Evolutionary conservation across 1,140 invertebrate genomes (phyloP), one percentile per base, ranked within the genome.

Genomic region (Drosophila murphyi): DNA sequence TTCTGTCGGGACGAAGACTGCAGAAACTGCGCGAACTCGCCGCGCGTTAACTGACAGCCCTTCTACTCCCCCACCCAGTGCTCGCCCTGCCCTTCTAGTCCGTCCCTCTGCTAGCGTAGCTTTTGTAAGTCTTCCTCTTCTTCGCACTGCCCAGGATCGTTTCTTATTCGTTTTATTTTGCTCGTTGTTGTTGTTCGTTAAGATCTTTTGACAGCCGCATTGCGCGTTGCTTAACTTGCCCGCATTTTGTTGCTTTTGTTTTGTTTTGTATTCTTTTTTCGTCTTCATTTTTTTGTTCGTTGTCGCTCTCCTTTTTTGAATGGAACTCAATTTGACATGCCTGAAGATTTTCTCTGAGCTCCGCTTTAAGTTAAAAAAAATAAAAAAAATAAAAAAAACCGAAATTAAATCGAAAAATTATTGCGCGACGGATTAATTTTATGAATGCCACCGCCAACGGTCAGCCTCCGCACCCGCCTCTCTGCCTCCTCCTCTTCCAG

Each of bases 251-350:
- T 41, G 55, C 65, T 61, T 73, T 73, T 76, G 67, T 63, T 76
- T 77, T 72, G 52, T 67, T 71, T 62, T 64, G 20, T 20, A 20
- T 45, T 57, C 29, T 61, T 37, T 34, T 57, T 47, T 12, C 3
- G 10, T 45, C 12, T n/a, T 45, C n/a, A 12, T 62, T 62, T 47
- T 63, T 12, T 54, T 67, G 5, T 41, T 41, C 0, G 8, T 20
- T 20, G 20, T 20, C 20, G 20, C 20, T 20, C 20, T 41, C 32
- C 47, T 72, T 63, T 61, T 60, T 69, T 52, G 73, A 85, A 78
- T 67, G 82, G 78, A 85, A 78, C 80, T 79, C 80, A 89, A 88
- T 88, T 88, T 89, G 83, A 88, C 77, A 88, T 88, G 83, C 85
- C 74, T 78, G 67, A 72, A 81, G 83, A 89, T 88, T 88, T 89